Percentiles rank a stretch among this genome's conserved stretches.
These are phyloP conservation scores for Selenia dentaria DNA, from an alignment of 2,888 invertebrate species.

Conservation along the genomic window DNA sequence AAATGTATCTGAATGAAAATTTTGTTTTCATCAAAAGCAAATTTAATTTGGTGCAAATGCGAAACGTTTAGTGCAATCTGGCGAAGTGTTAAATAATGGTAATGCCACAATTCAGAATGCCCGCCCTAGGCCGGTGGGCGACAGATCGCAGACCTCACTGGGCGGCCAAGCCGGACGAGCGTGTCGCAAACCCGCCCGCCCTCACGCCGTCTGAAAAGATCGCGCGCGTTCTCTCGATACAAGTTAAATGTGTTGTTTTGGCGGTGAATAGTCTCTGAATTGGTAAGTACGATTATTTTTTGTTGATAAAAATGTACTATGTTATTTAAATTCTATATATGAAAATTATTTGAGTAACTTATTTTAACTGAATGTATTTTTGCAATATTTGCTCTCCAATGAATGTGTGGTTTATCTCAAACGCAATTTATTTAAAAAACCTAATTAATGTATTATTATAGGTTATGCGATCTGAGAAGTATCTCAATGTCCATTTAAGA, in stretches of 20 bases:
- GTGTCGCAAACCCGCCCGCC: constrained; percentile 37
- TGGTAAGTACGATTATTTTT: constrained; percentile 2
- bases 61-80: constrained; percentile 11
- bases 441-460: too few relatives aligned
- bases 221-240: constrained; percentile 14
- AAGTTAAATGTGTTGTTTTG: constrained; percentile 29
- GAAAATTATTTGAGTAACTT: too few relatives aligned
- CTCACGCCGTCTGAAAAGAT: constrained; percentile 57
- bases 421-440: too few relatives aligned
- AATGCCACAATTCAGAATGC: background rate
- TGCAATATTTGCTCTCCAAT: too few relatives aligned
- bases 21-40: too few relatives aligned
- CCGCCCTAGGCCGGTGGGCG: constrained; percentile 38
- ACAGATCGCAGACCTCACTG: constrained; percentile 47
- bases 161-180: constrained; percentile 44
- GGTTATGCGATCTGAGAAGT: too few relatives aligned
- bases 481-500: too few relatives aligned
- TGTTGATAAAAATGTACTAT: too few relatives aligned
- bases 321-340: too few relatives aligned
- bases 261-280: constrained; percentile 4
- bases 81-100: constrained; percentile 12
- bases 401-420: too few relatives aligned
- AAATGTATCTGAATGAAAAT: too few relatives aligned
- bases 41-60: constrained; percentile 8
- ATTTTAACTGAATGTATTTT: too few relatives aligned